Evolutionary conservation across 1,140 invertebrate genomes (phyloP), one percentile per base, ranked within the genome.

Genomic region (Caenorhabditis tropicalis): DNA sequence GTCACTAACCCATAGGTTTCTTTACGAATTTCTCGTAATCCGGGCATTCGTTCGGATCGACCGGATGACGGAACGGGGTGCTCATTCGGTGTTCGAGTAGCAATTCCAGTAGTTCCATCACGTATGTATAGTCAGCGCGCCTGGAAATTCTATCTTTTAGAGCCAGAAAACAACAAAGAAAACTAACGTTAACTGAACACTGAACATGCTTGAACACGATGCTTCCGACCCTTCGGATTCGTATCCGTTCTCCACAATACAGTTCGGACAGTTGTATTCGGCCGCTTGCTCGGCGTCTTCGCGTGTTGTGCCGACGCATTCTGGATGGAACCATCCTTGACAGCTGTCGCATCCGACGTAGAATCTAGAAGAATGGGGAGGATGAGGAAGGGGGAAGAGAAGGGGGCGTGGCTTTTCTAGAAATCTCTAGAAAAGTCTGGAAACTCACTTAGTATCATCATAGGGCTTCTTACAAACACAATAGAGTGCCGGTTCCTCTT

Each of bases 261-360:
- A 99, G 91, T 95, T 95, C 0, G 96, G 96, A 93, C 97, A 99
- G 85, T 97, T 94, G 90, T 98, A 99, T 88, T 96, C 96, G 88
- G 95, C 95, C 90, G 97, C 96, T 7, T 96, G 96, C 91, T 98
- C 96, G 16, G 84, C 82, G 3, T 39, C 29, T 21, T n/a, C 65
- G 15, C 65, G 65, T 39, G 98, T 92, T 89, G 98, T 96, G 15
- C 96, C 97, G 10, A 99, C 96, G 92, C 98, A 99, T 79, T 95
- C 93, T 5, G 97, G 97, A 92, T 99, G 98, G 92, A 98, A 99
- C 98, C 98, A 99, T 92, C 98, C 96, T 92, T 98, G 96, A 92
- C 98, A 99, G 79, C 95, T 94, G 92, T 99, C 97, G 92, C 98
- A 99, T 89, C 96, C 97, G 89, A 99, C 98, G 87, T 93, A 93